Evolutionary conservation across 2,888 invertebrate species (phyloP), one percentile per base, ranked within the genome.

Genomic region (Latrodectus elegans): DNA sequence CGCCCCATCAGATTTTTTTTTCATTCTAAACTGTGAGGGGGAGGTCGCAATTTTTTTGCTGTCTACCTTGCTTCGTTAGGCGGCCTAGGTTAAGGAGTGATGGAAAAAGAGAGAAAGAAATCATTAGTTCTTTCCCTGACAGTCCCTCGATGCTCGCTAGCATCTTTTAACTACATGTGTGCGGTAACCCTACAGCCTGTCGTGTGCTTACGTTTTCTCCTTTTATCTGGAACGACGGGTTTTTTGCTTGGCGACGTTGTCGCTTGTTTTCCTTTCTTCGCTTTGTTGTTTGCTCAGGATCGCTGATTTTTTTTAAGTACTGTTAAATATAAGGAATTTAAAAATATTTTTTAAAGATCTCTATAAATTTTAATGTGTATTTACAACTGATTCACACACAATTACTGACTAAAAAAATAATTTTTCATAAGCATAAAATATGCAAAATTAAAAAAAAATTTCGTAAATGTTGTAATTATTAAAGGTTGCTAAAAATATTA

Each of bases 111-210:
- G 77, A 79, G 79, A 88, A 68, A 88, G 83, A 88, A 88, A 88
- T 88, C 88, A 88, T 88, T 88, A 88, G 88, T 83, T 83, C 78
- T 74, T 78, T 83, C 88, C 82, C 88, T 88, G 88, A 88, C 88
- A 83, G 83, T 87, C 87, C 87, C 82, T 82, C 68, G 87, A 87
- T 86, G 81, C 81, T 77, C 64, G 52, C 74, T 67, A 78, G 87
- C 82, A 82, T 87, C 87, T 82, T 87, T 82, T 87, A 82, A 87
- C 85, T 81, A 81, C 80, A 81, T 76, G 80, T 80, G 70, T 65
- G 79, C 74, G 51, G 79, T 67, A 85, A 79, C 79, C 80, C 81
- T 68, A 60, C 68, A 71, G 9, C 65, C 49, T 22, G 71, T 49
- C 4, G 71, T 10, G 26, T 4, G 38, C 14, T 68, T 55, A 26